phyloP scores from a whole-genome alignment of 2,113 vertebrate species.

The Mixornis gularis region DNA sequence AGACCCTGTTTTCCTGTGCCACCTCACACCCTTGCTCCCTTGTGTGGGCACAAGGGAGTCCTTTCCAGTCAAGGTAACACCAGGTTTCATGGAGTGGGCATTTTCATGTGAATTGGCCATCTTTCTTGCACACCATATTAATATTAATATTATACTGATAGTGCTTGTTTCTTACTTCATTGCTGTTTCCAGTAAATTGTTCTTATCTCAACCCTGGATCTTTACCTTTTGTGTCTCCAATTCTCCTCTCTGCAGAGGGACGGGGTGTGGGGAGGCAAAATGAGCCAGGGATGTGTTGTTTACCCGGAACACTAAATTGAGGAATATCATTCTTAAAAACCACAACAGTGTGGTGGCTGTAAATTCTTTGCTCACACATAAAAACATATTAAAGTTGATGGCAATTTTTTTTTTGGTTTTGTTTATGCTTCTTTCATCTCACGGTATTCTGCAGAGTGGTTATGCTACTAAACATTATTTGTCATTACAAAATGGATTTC shows the following conservation, averaged over 20 bases:
- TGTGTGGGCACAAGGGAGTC: fast-evolving
- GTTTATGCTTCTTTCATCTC: not conserved
- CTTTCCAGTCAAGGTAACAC: no score
- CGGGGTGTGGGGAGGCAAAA: not conserved
- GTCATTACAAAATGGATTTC: not conserved
- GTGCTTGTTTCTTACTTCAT: not conserved
- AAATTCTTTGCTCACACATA: not conserved
- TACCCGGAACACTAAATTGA: not conserved
- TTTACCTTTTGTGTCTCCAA: not conserved
- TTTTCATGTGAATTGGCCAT: no score
- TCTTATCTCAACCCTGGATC: not conserved
- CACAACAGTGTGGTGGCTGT: not conserved
- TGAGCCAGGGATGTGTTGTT: not conserved
- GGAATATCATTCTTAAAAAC: not conserved
- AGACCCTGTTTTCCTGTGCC: fast-evolving
- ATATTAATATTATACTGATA: no score
- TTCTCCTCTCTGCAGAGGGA: not conserved
- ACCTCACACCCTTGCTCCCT: no score
- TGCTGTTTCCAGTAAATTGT: not conserved
- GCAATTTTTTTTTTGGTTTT: not conserved
- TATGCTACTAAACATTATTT: not conserved
- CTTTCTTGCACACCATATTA: not conserved
- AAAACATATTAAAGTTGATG: not conserved
- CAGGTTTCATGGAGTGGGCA: fast-evolving
- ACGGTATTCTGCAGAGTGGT: not conserved